Evolutionary conservation across 2,888 invertebrate genomes (phyloP).

Genomic region (Heteromurus nitidus): DNA sequence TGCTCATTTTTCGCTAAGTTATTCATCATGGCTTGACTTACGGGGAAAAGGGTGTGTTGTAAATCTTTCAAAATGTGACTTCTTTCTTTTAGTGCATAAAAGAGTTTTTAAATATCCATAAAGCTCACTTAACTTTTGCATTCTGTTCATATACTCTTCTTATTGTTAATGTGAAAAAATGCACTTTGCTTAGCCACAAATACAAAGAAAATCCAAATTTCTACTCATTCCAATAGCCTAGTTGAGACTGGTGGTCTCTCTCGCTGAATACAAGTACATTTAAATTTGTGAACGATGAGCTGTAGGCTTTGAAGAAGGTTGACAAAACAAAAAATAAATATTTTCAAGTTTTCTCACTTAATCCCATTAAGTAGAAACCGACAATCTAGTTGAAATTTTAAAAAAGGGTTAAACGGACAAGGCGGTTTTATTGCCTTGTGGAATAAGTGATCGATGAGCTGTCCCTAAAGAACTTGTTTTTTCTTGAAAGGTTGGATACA

Average conservation of each 20-base stretch:
- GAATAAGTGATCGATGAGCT: not conserved
- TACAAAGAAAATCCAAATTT: no score
- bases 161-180: no score
- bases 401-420: constrained; percentile 18
- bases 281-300: no score
- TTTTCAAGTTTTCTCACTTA: constrained; percentile 32
- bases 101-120: no score
- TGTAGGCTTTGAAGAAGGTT: no score
- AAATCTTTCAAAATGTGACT: constrained; percentile 48
- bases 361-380: constrained; percentile 55
- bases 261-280: no score
- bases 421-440: constrained; percentile 47
- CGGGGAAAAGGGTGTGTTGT: constrained; percentile 25
- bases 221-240: not conserved
- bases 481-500: constrained; percentile 4
- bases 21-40: constrained; percentile 8
- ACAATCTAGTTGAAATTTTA: constrained; percentile 23
- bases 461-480: constrained; percentile 17
- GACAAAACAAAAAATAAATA: constrained; percentile 27
- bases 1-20: constrained; percentile 6
- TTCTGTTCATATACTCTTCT: not conserved
- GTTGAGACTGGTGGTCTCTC: constrained; percentile 52
- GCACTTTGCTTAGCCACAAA: not conserved
- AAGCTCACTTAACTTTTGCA: no score
- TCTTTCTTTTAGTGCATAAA: no score